These are phyloP conservation scores for Menura novaehollandiae DNA, from an alignment of 2,113 vertebrate species.

Conservation along the genomic window DNA sequence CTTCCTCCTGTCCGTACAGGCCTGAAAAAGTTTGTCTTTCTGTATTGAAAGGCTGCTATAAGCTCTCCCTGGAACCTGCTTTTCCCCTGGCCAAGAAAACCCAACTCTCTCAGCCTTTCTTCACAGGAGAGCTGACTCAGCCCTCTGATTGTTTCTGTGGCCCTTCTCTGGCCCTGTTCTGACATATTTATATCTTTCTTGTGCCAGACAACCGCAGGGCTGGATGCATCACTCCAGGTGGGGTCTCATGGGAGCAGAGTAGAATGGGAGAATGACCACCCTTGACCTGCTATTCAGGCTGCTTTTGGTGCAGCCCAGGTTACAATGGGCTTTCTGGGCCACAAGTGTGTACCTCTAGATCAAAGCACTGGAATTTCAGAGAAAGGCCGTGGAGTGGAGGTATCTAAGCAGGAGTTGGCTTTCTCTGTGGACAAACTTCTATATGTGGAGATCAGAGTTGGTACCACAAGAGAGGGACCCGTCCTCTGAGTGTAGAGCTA, in stretches of 20 bases:
- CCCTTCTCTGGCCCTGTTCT: not conserved
- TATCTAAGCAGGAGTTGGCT: not conserved
- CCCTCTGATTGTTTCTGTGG: not conserved
- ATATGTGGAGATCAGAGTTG: fast-evolving
- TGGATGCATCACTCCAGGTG: fast-evolving
- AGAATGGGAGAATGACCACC: not conserved
- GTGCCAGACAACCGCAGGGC: not conserved
- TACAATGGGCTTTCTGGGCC: not conserved
- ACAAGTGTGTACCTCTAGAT: fast-evolving
- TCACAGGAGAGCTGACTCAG: fast-evolving
- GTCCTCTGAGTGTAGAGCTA: too few species aligned
- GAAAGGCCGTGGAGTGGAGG: fast-evolving
- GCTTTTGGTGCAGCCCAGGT: not conserved
- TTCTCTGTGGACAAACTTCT: not conserved
- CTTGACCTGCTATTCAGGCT: fast-evolving
- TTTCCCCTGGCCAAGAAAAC: fast-evolving
- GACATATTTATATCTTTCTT: not conserved
- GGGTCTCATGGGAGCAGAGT: fast-evolving
- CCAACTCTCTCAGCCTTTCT: not conserved
- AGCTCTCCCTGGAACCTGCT: not conserved
- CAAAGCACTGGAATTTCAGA: not conserved
- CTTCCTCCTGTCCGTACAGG: not conserved
- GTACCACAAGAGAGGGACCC: not conserved
- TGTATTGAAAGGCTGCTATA: not conserved
- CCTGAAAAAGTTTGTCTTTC: not conserved